Evolutionary conservation across 2,797 vertebrate genomes (phyloP).

Genomic region (Carduelis carduelis): DNA sequence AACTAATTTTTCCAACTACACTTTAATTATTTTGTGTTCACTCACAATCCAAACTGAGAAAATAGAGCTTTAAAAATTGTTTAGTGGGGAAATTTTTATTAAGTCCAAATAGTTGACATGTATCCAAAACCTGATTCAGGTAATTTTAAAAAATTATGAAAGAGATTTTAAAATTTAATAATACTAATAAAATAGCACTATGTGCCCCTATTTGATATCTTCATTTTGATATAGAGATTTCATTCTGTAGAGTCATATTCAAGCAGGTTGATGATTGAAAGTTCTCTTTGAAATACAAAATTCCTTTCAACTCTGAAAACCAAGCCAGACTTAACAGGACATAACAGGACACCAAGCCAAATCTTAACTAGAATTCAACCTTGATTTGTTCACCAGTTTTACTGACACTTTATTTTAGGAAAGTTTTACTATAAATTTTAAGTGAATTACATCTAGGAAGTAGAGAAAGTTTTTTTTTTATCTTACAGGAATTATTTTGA

Average conservation of each 20-base stretch:
- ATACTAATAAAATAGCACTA: slow-evolving; percentile 40
- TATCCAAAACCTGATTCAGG: background rate
- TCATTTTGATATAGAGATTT: background rate
- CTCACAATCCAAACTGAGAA: background rate
- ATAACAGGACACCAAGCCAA: background rate
- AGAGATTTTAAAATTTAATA: slow-evolving; percentile 75
- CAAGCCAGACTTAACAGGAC: background rate
- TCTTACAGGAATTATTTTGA: background rate
- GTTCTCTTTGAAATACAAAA: background rate
- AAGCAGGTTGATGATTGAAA: background rate
- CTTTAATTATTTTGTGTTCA: background rate
- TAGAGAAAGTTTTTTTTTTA: accelerated
- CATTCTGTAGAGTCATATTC: background rate
- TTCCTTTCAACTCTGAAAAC: background rate
- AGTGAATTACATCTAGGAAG: background rate
- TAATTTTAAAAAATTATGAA: slow-evolving; percentile 70
- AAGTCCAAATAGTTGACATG: background rate
- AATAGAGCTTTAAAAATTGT: background rate
- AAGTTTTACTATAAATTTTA: background rate
- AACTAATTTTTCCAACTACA: slow-evolving; percentile 25
- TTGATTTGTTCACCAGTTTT: background rate
- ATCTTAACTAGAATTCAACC: background rate
- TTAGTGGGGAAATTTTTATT: background rate
- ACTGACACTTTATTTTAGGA: background rate
- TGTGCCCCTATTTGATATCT: background rate